Conservation (phyloP, 2,797 vertebrate species). For the Paedocypris micromegethes region DNA sequence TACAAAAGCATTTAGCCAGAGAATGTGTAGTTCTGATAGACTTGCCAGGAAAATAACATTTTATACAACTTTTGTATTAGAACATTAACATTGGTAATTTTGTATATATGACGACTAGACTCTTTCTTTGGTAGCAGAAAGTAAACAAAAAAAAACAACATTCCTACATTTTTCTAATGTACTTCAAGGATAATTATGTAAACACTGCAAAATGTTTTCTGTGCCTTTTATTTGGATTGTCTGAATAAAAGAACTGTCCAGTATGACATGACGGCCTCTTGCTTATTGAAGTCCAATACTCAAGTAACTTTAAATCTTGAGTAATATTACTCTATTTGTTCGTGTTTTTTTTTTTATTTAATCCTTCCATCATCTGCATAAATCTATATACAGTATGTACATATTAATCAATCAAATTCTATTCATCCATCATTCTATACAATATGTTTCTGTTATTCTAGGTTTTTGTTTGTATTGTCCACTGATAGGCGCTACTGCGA, state of each 20-base stretch:
- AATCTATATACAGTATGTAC: too few relatives aligned
- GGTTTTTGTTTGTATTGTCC: too few relatives aligned
- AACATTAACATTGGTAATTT: slow-evolving; percentile 98
- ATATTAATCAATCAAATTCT: too few relatives aligned
- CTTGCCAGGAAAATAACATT: slow-evolving; percentile 83
- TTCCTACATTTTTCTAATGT: slow-evolving; percentile 97
- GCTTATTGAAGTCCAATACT: neutral
- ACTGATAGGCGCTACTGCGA: too few relatives aligned
- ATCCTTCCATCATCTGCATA: too few relatives aligned
- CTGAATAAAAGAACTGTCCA: slow-evolving; percentile 93
- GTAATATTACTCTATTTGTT: too few relatives aligned
- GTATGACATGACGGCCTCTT: slow-evolving; percentile 47
- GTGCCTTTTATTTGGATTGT: slow-evolving; percentile 99
- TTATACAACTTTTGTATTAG: slow-evolving; percentile 99
- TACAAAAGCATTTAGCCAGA: slow-evolving; percentile 83
- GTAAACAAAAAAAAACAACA: slow-evolving; percentile 74
- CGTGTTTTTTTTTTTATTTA: too few relatives aligned
- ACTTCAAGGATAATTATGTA: slow-evolving; percentile 95
- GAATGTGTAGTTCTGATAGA: slow-evolving; percentile 87
- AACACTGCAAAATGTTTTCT: slow-evolving; percentile 92
- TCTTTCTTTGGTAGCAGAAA: slow-evolving; percentile 98
- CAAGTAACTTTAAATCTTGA: too few relatives aligned
- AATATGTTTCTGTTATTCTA: too few relatives aligned
- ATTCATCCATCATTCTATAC: too few relatives aligned
- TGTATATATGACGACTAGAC: slow-evolving; percentile 94